Conservation (phyloP, 53 echinoderm and acorn worm species). For the Antedon mediterranea region DNA sequence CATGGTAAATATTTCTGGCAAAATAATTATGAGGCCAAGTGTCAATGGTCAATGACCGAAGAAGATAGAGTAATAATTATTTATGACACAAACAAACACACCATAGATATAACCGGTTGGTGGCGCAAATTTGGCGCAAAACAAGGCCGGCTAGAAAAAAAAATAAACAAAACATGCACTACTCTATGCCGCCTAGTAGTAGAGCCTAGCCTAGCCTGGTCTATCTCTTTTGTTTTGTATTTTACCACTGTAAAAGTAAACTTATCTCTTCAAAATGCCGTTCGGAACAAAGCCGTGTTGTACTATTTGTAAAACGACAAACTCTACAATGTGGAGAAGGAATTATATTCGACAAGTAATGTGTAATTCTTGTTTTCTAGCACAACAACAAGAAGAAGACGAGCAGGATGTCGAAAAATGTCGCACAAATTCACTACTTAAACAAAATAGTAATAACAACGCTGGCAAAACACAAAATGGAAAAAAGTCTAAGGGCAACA, state of each 20-base stretch:
- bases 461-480: constrained; percentile 32
- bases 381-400: constrained; percentile 11
- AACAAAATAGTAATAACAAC: constrained; percentile 25
- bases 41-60: background rate
- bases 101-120: background rate
- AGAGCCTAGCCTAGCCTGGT: too few relatives aligned
- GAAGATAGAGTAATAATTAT: background rate
- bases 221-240: too few relatives aligned
- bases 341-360: constrained; percentile 33
- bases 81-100: background rate
- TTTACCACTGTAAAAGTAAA: too few relatives aligned
- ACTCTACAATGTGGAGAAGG: constrained; percentile 63
- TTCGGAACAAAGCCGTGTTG: constrained; percentile 53
- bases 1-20: background rate
- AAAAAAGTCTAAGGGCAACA: constrained; percentile 1
- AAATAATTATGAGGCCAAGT: background rate
- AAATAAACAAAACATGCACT: too few relatives aligned
- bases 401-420: constrained; percentile 21
- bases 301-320: constrained; percentile 68
- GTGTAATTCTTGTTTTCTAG: constrained; percentile 57
- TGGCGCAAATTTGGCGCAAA: background rate
- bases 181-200: too few relatives aligned
- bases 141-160: too few relatives aligned
- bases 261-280: constrained; percentile 28
- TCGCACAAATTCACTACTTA: constrained; percentile 3